Conservation (phyloP, 2,888 invertebrate species). For the Digitonthophagus gazella region DNA sequence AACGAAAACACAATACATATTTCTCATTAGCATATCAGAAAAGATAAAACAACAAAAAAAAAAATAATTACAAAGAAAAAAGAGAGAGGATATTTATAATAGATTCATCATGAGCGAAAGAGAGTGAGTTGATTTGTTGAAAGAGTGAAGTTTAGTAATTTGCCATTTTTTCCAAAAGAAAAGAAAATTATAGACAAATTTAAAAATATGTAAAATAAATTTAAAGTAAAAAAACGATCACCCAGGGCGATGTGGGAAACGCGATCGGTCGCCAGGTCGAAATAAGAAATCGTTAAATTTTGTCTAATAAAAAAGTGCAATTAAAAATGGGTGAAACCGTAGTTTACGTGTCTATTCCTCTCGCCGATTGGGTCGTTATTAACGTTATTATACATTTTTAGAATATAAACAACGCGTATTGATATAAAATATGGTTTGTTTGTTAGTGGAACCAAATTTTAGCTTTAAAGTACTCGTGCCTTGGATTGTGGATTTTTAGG, state of each 20-base stretch:
- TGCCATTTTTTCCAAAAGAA: neutral
- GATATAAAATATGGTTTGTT: neutral
- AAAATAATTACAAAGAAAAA: neutral
- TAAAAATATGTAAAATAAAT: neutral
- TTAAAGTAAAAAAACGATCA: neutral
- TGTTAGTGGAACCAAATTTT: constrained; percentile 1
- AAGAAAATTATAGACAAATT: too few relatives aligned
- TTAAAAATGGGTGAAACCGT: neutral
- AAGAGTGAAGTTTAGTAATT: neutral
- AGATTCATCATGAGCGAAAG: neutral
- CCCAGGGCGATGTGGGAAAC: neutral
- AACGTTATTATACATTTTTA: neutral
- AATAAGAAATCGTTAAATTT: neutral
- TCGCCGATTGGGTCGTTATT: neutral
- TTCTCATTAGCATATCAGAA: constrained; percentile 50
- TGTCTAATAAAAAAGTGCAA: neutral
- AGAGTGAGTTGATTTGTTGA: neutral
- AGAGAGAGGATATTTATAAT: neutral
- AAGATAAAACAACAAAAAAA: neutral
- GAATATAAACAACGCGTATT: neutral
- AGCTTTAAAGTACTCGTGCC: constrained; percentile 16
- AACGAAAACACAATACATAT: constrained; percentile 37
- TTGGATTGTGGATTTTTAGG: constrained; percentile 10
- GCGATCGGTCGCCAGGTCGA: neutral
- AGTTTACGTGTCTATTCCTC: neutral